phyloP scores from a whole-genome alignment of 2,888 invertebrate genomes.

The Disparrhopalites patrizii region DNA sequence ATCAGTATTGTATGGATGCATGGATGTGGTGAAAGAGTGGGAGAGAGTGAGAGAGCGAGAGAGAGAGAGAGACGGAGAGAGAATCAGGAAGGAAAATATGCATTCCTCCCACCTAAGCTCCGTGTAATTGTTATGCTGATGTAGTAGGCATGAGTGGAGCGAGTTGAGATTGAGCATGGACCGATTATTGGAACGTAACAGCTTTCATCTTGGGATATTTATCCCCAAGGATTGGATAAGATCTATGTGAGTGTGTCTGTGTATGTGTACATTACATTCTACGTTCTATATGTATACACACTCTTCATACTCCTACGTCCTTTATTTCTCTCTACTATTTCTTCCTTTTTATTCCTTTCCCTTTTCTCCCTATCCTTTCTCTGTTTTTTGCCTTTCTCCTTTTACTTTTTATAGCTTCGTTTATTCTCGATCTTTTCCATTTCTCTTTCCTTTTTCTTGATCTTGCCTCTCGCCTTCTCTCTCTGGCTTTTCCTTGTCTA shows the following conservation, averaged over 20 bases:
- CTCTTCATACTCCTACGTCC: not conserved
- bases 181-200: constrained; percentile 41
- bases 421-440: too few relatives aligned
- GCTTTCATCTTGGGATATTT: constrained; percentile 41
- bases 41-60: not conserved
- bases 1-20: not conserved
- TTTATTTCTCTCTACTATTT: not conserved
- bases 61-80: constrained; percentile 7
- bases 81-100: constrained; percentile 7
- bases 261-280: not conserved
- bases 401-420: not conserved
- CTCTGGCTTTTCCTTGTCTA: too few relatives aligned
- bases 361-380: not conserved
- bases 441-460: too few relatives aligned
- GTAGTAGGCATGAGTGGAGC: constrained; percentile 29
- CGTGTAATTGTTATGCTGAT: constrained; percentile 30
- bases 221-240: constrained; percentile 37
- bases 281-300: too few relatives aligned
- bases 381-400: too few relatives aligned
- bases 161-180: constrained; percentile 26
- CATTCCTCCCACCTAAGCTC: constrained; percentile 22
- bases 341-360: not conserved
- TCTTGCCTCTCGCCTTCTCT: too few relatives aligned
- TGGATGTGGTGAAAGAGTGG: not conserved
- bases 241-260: constrained; percentile 13